These are phyloP conservation scores for Nipponacmea schrenckii DNA, from an alignment of 2,888 invertebrate species.

Conservation along the genomic window DNA sequence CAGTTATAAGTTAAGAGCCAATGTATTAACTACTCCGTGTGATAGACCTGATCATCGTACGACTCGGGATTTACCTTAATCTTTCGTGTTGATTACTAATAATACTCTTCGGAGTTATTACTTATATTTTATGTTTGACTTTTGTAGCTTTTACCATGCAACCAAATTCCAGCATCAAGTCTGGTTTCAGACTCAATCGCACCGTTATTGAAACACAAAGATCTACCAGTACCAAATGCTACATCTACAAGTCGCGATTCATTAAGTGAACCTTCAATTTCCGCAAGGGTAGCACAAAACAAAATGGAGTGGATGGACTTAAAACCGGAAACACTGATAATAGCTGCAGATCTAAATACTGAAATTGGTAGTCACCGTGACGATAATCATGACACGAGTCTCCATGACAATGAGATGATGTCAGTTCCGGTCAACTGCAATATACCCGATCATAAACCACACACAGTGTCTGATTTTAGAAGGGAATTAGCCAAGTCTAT, in stretches of 20 bases:
- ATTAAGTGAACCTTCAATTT: background rate
- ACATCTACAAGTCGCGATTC: background rate
- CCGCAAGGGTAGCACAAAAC: background rate
- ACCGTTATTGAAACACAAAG: slow-evolving; percentile 39
- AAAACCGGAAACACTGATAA: slow-evolving; percentile 21
- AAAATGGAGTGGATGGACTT: background rate
- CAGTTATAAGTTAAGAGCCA: too few relatives aligned
- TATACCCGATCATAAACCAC: slow-evolving; percentile 39
- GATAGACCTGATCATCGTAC: too few relatives aligned
- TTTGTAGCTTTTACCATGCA: slow-evolving; percentile 57
- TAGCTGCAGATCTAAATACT: slow-evolving; percentile 34
- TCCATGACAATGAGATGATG: slow-evolving; percentile 42
- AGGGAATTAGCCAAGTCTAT: slow-evolving; percentile 55
- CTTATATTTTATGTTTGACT: too few relatives aligned
- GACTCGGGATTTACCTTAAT: too few relatives aligned
- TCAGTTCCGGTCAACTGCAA: slow-evolving; percentile 43
- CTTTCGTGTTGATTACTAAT: too few relatives aligned
- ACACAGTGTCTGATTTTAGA: slow-evolving; percentile 41
- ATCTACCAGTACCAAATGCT: background rate
- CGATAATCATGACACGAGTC: slow-evolving; percentile 36
- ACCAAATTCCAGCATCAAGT: slow-evolving; percentile 58
- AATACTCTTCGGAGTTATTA: too few relatives aligned
- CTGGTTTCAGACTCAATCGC: slow-evolving; percentile 47
- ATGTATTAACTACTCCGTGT: too few relatives aligned
- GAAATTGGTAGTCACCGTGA: slow-evolving; percentile 47